A percentile compares a stretch with the other conserved stretches of the same genome.
Evolutionary conservation across 2,113 vertebrate genomes (phyloP).

Genomic region (Oncorhynchus mykiss): DNA sequence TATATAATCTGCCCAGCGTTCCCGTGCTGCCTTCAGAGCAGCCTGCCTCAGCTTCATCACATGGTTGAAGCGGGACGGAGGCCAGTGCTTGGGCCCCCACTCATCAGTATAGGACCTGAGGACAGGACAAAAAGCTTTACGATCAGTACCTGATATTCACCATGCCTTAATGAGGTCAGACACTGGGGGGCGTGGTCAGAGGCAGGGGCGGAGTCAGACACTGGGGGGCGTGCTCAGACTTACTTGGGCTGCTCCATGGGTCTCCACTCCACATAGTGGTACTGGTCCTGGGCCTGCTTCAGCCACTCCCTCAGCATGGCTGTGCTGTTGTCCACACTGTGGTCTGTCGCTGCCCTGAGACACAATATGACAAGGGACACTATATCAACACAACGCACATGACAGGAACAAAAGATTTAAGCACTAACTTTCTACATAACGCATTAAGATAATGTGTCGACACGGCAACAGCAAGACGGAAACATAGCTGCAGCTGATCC

Average conservation of each 20-base stretch:
- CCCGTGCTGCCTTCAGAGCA: conserved; percentile 85
- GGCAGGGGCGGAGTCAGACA: too few relatives aligned
- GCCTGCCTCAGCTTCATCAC: conserved; percentile 95
- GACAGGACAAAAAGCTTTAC: conserved; percentile 1
- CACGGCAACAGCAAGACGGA: too few relatives aligned
- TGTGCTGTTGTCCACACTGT: conserved; percentile 92
- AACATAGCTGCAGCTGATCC: too few relatives aligned
- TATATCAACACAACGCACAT: neutral
- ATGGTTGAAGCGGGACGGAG: conserved; percentile 87
- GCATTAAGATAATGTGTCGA: too few relatives aligned
- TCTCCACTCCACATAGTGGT: conserved; percentile 95
- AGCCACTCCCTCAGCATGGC: conserved; percentile 91
- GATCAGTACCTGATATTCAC: neutral
- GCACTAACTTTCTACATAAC: too few relatives aligned
- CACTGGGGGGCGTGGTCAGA: too few relatives aligned
- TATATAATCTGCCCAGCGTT: conserved; percentile 95
- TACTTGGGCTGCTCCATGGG: conserved; percentile 89
- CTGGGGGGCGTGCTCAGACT: conserved; percentile 42
- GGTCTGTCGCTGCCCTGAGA: conserved; percentile 90
- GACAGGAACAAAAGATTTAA: too few relatives aligned
- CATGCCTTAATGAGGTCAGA: neutral
- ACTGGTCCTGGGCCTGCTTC: conserved; percentile 81
- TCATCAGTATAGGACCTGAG: conserved; percentile 90
- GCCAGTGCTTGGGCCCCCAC: conserved; percentile 95
- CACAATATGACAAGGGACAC: conserved; percentile 8